Conservation (phyloP, 2,888 invertebrate genomes). For the Rhingia rostrata region DNA sequence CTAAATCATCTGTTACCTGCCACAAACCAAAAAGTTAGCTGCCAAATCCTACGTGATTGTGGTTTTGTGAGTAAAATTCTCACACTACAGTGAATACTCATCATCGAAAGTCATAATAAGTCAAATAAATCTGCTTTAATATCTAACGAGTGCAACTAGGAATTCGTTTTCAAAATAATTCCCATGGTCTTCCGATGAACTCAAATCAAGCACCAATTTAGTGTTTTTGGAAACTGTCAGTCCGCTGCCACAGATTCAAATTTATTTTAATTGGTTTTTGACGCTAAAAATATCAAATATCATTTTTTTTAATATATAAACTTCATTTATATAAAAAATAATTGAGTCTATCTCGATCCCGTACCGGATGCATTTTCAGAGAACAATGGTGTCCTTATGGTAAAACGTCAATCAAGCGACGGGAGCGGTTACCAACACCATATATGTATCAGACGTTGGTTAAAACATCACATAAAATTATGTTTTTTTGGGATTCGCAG, state of each 20-base stretch:
- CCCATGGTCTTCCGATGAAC: slow-evolving; percentile 6
- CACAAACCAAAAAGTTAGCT: too few species aligned
- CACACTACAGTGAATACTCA: too few species aligned
- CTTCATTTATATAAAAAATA: background rate
- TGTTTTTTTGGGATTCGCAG: background rate
- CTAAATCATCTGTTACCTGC: too few species aligned
- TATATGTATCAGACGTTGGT: slow-evolving; percentile 25
- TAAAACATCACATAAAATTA: slow-evolving; percentile 44
- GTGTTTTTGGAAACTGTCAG: background rate
- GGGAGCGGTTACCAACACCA: background rate
- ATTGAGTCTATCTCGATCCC: slow-evolving; percentile 21
- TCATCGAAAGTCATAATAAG: too few species aligned
- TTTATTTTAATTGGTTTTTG: slow-evolving; percentile 40
- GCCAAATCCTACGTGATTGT: too few species aligned
- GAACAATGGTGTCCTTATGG: background rate
- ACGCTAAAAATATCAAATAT: background rate
- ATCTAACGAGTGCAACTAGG: background rate
- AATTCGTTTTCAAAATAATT: background rate
- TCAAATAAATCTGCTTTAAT: too few species aligned
- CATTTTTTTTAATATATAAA: background rate
- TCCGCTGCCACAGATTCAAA: slow-evolving; percentile 18
- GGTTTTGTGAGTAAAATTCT: too few species aligned
- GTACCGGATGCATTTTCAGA: slow-evolving; percentile 11
- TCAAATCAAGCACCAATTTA: background rate
- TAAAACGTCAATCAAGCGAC: slow-evolving; percentile 37